These are phyloP conservation scores for Acanthopleura granulata DNA, from an alignment of 2,888 invertebrate species.

Conservation along the genomic window DNA sequence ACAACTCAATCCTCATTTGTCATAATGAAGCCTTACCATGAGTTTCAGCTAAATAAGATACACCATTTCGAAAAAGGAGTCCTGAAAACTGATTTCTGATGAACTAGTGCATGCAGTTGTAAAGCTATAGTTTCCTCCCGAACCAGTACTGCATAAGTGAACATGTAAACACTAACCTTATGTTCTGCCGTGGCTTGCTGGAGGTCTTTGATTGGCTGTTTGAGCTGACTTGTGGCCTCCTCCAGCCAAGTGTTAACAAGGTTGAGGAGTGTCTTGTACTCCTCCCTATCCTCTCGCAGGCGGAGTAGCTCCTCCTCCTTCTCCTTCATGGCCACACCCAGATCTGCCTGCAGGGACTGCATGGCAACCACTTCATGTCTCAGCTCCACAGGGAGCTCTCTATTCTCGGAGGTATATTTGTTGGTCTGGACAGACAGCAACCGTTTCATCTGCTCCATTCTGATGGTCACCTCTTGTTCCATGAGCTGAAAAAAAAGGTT, in stretches of 20 bases:
- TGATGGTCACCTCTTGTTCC: slow-evolving; percentile 52
- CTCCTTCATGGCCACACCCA: slow-evolving; percentile 40
- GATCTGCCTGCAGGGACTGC: slow-evolving; percentile 41
- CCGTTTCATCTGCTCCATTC: slow-evolving; percentile 50
- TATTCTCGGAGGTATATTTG: slow-evolving; percentile 48
- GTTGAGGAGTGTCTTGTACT: slow-evolving; percentile 39
- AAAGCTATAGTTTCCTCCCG: neutral
- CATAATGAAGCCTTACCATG: no score
- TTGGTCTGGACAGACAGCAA: slow-evolving; percentile 44
- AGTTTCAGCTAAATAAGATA: no score
- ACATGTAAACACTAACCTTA: slow-evolving; percentile 41
- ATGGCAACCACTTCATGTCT: slow-evolving; percentile 42
- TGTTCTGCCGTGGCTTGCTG: slow-evolving; percentile 47
- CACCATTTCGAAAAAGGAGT: no score
- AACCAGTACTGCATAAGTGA: no score
- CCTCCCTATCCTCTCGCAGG: slow-evolving; percentile 47
- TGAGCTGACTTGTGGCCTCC: slow-evolving; percentile 45
- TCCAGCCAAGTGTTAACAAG: slow-evolving; percentile 49
- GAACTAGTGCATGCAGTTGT: neutral
- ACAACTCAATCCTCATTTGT: no score
- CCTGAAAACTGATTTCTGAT: no score
- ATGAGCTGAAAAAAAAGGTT: slow-evolving; percentile 37
- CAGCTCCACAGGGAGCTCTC: slow-evolving; percentile 48
- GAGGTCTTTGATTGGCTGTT: slow-evolving; percentile 48
- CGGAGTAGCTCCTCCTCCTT: slow-evolving; percentile 53